These are phyloP conservation scores for Scatophagus argus DNA, from an alignment of 2,113 vertebrate genomes.

Conservation along the genomic window DNA sequence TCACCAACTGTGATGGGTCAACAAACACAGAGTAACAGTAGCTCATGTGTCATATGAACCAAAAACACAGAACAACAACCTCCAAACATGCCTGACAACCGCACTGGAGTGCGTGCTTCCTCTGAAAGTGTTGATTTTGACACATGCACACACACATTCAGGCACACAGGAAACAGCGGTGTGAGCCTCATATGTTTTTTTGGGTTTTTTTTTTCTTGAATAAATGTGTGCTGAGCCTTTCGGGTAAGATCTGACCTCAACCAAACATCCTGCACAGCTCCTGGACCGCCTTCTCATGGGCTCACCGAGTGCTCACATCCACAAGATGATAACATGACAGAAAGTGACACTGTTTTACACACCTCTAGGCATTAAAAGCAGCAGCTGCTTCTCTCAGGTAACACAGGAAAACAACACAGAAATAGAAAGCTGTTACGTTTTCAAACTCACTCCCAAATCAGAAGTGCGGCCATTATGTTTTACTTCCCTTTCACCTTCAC, in stretches of 20 bases:
- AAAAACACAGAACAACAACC: constrained; percentile 9
- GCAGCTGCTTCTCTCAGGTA: background rate
- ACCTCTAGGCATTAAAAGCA: background rate
- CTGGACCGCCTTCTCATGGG: background rate
- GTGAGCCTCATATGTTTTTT: constrained; percentile 6
- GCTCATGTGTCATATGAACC: background rate
- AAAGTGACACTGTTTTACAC: background rate
- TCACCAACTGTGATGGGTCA: too few relatives aligned
- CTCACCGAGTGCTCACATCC: background rate
- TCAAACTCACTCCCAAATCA: background rate
- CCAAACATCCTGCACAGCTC: constrained; percentile 44
- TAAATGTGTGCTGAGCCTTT: background rate
- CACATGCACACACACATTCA: constrained; percentile 4
- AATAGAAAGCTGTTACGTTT: background rate
- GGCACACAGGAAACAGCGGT: constrained; percentile 67
- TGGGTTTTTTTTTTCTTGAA: constrained; percentile 58
- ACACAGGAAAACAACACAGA: background rate
- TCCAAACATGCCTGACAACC: constrained; percentile 23
- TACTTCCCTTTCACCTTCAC: constrained; percentile 59
- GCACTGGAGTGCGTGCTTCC: constrained; percentile 58
- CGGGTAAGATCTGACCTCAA: background rate
- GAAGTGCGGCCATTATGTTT: background rate
- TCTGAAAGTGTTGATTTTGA: constrained; percentile 36
- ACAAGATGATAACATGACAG: background rate
- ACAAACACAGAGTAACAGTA: too few relatives aligned